Conservation (phyloP, 1,140 invertebrate genomes). For the Chironomus tepperi region DNA sequence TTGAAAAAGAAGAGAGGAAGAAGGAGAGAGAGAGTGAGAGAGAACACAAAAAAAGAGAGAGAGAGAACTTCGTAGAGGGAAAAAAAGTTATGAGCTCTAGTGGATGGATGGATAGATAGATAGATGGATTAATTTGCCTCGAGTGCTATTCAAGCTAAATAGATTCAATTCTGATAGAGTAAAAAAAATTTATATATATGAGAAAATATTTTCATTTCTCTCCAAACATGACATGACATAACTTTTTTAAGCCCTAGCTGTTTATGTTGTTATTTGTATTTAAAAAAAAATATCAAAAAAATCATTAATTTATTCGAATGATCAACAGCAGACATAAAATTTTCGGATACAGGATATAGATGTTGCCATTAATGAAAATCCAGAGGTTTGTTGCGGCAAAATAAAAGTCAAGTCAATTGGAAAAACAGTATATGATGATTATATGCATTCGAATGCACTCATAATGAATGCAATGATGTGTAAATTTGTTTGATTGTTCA, state of each 20-base stretch:
- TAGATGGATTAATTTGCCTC: background rate
- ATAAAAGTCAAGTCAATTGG: slow-evolving; percentile 1
- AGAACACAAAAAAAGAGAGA: too few species aligned
- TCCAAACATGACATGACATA: too few species aligned
- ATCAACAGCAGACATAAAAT: background rate
- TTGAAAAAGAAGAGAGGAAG: too few species aligned
- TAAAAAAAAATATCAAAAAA: background rate
- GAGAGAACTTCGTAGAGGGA: too few species aligned
- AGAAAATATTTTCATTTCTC: too few species aligned
- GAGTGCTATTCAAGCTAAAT: background rate
- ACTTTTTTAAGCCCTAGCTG: too few species aligned
- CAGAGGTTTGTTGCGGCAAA: background rate
- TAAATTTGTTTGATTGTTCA: slow-evolving; percentile 14
- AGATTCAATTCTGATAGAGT: slow-evolving; percentile 7
- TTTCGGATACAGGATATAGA: background rate
- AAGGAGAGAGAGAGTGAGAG: too few species aligned
- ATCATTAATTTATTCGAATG: background rate
- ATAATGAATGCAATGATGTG: slow-evolving; percentile 7
- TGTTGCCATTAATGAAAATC: background rate
- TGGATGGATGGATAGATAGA: background rate
- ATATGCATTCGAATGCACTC: slow-evolving; percentile 11
- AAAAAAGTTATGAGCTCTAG: background rate
- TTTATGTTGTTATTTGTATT: too few species aligned
- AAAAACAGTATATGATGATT: background rate
- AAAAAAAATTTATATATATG: background rate